These are phyloP conservation scores for Diaprepes abbreviatus DNA, from an alignment of 2,888 invertebrate genomes.

Conservation along the genomic window DNA sequence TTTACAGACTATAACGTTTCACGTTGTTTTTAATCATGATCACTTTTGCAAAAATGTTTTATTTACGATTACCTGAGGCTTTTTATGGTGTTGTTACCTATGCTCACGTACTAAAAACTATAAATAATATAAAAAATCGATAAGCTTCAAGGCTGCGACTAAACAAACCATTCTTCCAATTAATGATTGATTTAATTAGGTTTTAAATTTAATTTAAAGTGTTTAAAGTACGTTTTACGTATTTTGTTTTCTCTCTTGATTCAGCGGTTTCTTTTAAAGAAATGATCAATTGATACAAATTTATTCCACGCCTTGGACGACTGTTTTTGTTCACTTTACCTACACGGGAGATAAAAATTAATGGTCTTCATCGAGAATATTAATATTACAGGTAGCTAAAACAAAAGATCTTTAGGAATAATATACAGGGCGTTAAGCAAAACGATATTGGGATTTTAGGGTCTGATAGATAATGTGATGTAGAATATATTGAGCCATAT, in stretches of 20 bases:
- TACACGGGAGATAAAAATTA: not conserved
- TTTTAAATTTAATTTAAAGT: constrained; percentile 45
- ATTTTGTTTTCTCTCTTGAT: constrained; percentile 34
- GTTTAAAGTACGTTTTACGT: constrained; percentile 44
- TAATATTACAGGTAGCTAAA: too few relatives aligned
- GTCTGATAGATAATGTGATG: too few relatives aligned
- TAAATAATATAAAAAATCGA: constrained; percentile 1
- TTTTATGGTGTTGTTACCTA: too few relatives aligned
- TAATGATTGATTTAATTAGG: constrained; percentile 48
- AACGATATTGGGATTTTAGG: too few relatives aligned
- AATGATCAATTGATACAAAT: constrained; percentile 47
- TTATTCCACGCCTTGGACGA: constrained; percentile 41
- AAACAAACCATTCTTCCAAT: constrained; percentile 33
- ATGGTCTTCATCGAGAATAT: too few relatives aligned
- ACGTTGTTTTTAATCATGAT: too few relatives aligned
- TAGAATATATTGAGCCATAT: too few relatives aligned
- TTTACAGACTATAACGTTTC: too few relatives aligned
- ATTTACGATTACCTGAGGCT: too few relatives aligned
- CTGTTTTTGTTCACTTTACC: constrained; percentile 26
- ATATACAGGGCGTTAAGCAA: too few relatives aligned
- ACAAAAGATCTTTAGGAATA: too few relatives aligned
- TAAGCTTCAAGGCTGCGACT: constrained; percentile 1
- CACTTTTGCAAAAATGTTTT: too few relatives aligned
- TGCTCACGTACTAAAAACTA: constrained; percentile 22
- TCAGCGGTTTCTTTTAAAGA: constrained; percentile 42